Conservation (phyloP, 2,888 invertebrate genomes). For the Plemyria rubiginata region DNA sequence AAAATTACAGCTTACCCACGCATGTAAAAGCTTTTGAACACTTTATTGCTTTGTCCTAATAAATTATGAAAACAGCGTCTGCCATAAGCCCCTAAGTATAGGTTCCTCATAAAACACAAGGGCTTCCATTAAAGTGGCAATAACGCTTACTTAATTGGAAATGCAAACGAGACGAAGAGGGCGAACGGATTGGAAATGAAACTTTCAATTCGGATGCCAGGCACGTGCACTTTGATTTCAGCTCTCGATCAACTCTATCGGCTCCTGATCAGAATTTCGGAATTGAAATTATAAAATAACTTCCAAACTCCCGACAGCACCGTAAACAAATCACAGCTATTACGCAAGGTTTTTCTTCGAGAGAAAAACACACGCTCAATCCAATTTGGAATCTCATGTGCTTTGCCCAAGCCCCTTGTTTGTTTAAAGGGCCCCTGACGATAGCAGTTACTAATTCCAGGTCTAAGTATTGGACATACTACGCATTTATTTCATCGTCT, state of each 20-base stretch:
- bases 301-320: constrained; percentile 12
- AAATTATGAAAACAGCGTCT: constrained; percentile 50
- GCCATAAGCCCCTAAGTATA: constrained; percentile 43
- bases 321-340: constrained; percentile 21
- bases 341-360: constrained; percentile 15
- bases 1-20: constrained; percentile 22
- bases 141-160: constrained; percentile 50
- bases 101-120: constrained; percentile 36
- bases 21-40: constrained; percentile 40
- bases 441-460: constrained; percentile 47
- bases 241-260: constrained; percentile 62
- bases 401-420: constrained; percentile 24
- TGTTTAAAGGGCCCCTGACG: constrained; percentile 42
- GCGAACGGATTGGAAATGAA: constrained; percentile 50
- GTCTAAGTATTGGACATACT: constrained; percentile 66
- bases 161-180: constrained; percentile 61
- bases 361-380: constrained; percentile 24
- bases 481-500: constrained; percentile 53
- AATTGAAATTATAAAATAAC: constrained; percentile 45
- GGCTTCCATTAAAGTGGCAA: constrained; percentile 36
- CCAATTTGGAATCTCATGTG: constrained; percentile 20
- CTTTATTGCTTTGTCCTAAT: constrained; percentile 26
- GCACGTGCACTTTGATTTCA: constrained; percentile 72
- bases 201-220: constrained; percentile 50
- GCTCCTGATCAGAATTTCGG: constrained; percentile 54